Base-by-base conservation (phyloP, 2,888 invertebrate species). In the Arrhopalites spinosus region DNA sequence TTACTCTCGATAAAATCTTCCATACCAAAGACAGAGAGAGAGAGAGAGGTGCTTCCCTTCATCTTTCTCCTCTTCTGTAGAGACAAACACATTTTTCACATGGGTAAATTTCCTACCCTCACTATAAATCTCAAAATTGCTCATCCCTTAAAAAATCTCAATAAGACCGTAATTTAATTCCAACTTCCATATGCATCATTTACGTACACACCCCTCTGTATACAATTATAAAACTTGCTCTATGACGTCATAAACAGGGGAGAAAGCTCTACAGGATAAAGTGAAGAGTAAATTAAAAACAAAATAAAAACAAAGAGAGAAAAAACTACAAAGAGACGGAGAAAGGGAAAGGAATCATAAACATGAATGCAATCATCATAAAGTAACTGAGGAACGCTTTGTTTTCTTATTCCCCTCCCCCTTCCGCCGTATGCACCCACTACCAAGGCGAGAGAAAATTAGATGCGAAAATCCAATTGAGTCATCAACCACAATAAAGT, bases 201-300 rank as follows among this genome's bases (percentile, higher is more conserved):
- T 36, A 36, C 36, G 11, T n/a, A 56, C 23, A 56, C 2, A 56
- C n/a, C n/a, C n/a, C n/a, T 20, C 2, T 23, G 43, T 68, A 68
- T 68, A 45, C 23, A 36, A n/a, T n/a, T n/a, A 66, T 13, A 30
- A 17, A 36, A 36, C 17, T 66, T 36, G 11, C 23, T 23, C 29
- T 30, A 69, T 13, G 30, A 20, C 70, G 53, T 36, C 70, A 70
- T 53, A 70, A 53, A 53, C 50, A 30, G 36, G 36, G 11, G 36
- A 70, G 56, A 7, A 70, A 29, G 27, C 23, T 47, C 30, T 45
- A 45, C 43, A 45, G 43, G 56, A 17, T 13, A n/a, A 20, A 59
- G 36, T 7, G 36, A 36, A 72, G n/a, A 63, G 61, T 59, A 30
- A 73, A n/a, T 47, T 45, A 13, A 61, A 69, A 61, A 43, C 45